Conservation (phyloP, 2,113 vertebrate genomes). For the Grus americana region DNA sequence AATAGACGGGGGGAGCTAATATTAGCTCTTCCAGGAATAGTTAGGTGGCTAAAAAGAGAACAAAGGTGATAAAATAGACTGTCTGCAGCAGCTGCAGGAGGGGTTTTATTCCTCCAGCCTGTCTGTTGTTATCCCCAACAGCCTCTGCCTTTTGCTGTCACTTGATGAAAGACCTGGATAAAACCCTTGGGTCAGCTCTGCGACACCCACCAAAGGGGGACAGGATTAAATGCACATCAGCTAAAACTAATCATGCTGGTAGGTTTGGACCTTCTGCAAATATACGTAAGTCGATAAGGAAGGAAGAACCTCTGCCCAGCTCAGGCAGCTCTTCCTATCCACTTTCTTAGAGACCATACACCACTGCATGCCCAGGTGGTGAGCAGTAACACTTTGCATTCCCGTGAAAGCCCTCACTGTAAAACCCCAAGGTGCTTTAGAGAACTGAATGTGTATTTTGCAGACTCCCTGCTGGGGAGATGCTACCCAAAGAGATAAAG, state of each 20-base stretch:
- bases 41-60: conserved; percentile 56
- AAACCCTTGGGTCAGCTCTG: background rate
- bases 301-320: background rate
- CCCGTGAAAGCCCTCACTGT: background rate
- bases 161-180: background rate
- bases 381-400: accelerated
- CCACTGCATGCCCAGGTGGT: background rate
- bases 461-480: background rate
- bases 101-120: conserved; percentile 16
- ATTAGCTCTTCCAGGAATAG: conserved; percentile 69
- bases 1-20: conserved; percentile 40
- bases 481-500: background rate
- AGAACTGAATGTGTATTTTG: accelerated
- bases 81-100: background rate
- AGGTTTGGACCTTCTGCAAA: background rate
- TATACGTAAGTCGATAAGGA: accelerated
- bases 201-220: background rate
- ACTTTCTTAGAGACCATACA: background rate
- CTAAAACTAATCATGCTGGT: background rate
- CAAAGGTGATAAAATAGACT: conserved; percentile 53
- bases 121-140: background rate
- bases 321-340: background rate
- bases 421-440: background rate
- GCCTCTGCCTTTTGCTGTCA: background rate
- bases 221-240: background rate